Conservation (phyloP, 2,797 vertebrate genomes). For the Dendrocincla tyrannina region DNA sequence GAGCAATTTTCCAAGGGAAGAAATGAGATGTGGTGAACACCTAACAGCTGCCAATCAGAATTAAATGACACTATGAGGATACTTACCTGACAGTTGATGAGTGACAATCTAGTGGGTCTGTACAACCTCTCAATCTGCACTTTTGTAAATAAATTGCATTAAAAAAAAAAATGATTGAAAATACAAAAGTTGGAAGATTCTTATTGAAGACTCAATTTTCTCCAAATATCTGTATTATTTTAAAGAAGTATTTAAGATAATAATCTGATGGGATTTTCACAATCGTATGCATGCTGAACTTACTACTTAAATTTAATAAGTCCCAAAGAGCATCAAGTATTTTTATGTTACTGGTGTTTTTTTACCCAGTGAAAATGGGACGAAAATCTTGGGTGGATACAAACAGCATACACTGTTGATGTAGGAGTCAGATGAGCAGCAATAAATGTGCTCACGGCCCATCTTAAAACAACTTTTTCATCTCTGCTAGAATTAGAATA, state of each 20-base stretch:
- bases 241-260: neutral
- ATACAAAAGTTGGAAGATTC: neutral
- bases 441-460: neutral
- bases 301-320: neutral
- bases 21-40: conserved; percentile 23
- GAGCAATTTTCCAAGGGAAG: conserved; percentile 56
- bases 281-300: neutral
- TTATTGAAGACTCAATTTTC: neutral
- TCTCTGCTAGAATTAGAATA: neutral
- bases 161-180: neutral
- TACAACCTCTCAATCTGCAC: neutral
- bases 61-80: conserved; percentile 25
- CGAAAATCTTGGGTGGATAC: neutral
- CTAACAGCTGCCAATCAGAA: conserved; percentile 55
- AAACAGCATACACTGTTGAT: neutral
- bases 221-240: neutral
- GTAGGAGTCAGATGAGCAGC: neutral
- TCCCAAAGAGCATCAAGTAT: neutral
- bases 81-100: conserved; percentile 24
- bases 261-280: neutral
- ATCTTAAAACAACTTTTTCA: neutral
- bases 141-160: neutral
- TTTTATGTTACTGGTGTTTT: neutral
- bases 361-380: neutral
- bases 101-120: neutral